A percentile compares a stretch with the other conserved stretches of the same genome.
These are phyloP conservation scores for Aspidapion aeneum DNA, from an alignment of 2,888 invertebrate genomes.

Conservation along the genomic window DNA sequence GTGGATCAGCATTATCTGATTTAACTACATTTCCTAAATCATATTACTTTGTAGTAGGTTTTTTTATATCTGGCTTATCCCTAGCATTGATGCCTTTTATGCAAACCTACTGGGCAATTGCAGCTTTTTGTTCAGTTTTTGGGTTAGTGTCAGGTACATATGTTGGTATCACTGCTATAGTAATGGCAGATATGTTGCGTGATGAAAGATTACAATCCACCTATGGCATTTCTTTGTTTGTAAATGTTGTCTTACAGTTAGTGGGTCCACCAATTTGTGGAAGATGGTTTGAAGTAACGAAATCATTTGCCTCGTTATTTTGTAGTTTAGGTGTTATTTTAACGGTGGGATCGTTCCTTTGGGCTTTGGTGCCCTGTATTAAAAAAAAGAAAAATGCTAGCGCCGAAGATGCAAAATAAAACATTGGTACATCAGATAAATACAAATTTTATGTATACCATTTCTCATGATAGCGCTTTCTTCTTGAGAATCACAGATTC, in stretches of 20 bases:
- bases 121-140: slow-evolving; percentile 70
- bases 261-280: slow-evolving; percentile 84
- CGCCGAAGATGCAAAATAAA: no score
- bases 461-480: no score
- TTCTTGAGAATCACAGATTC: no score
- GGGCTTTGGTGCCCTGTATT: slow-evolving; percentile 74
- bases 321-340: slow-evolving; percentile 70
- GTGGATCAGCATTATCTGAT: slow-evolving; percentile 82
- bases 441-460: no score
- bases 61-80: slow-evolving; percentile 73
- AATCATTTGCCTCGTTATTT: slow-evolving; percentile 69
- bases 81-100: slow-evolving; percentile 68
- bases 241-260: slow-evolving; percentile 78
- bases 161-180: slow-evolving; percentile 81
- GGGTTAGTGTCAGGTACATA: slow-evolving; percentile 82
- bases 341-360: slow-evolving; percentile 67
- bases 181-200: slow-evolving; percentile 85
- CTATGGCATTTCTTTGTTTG: slow-evolving; percentile 81
- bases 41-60: slow-evolving; percentile 78
- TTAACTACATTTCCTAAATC: slow-evolving; percentile 73
- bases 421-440: no score
- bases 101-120: slow-evolving; percentile 59
- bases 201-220: slow-evolving; percentile 81
- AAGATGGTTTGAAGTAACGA: slow-evolving; percentile 58
- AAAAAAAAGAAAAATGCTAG: no score